Evolutionary conservation across 2,888 invertebrate genomes (phyloP), one percentile per base, ranked within the genome.

Genomic region (Neoascia interrupta): DNA sequence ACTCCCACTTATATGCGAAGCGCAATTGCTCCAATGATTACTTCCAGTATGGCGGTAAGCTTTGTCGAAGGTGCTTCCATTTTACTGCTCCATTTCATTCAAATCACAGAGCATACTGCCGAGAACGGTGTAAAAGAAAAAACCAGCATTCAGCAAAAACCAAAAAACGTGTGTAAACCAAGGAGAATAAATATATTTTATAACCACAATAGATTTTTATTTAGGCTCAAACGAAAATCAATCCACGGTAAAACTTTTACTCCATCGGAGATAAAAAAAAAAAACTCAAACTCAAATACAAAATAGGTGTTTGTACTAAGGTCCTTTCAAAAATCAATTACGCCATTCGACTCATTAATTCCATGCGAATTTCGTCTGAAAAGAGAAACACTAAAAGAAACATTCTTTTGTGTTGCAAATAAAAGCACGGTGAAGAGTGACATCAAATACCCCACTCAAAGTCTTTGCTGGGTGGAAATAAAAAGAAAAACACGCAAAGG

Each of bases 71-170:
- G 64, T 53, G 36, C 47, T 69, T 54, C 18, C 75, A 58, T 69
- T 75, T 69, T 63, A 51, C 47, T 69, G 75, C 75, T 69, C 69
- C 69, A 75, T 75, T 75, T 69, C 56, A 75, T 69, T 69, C 69
- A 63, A 75, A 75, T 75, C 61, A 69, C 69, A 63, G 47, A 49
- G 18, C 36, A 41, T 19, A 41, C n/a, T n/a, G 26, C 51, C 26
- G 5, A 10, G 31, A 34, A 56, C 53, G 63, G 15, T 23, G 43
- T 10, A 10, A 4, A 5, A 28, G n/a, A 39, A 39, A 19, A 51
- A 43, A 21, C n/a, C 1, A 47, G 26, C 47, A 47, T 69, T 74
- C 74, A 45, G 54, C 54, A 51, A 51, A 63, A 69, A 69, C 26
- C 34, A 26, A 28, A 34, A 41, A 51, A 31, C 15, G 51, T 31